Percentiles rank a stretch among this genome's conserved stretches.
Evolutionary conservation across 2,797 vertebrate species (phyloP).

Genomic region (Sebastes vulpes): DNA sequence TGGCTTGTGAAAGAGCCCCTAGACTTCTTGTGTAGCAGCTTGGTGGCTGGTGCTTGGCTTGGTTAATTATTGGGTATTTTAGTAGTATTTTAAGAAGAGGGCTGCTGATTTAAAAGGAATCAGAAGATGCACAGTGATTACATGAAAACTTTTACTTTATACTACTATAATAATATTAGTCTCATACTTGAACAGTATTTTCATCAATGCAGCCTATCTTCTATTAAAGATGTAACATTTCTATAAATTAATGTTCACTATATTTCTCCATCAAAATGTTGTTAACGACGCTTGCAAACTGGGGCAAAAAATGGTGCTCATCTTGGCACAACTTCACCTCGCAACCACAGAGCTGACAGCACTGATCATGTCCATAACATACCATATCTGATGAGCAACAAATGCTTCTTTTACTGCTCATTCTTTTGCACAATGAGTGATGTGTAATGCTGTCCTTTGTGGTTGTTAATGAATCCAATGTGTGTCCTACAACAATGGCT

Average conservation of each 20-base stretch:
- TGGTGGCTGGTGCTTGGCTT: constrained; percentile 54
- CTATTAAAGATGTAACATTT: neutral
- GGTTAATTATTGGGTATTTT: neutral
- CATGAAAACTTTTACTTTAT: neutral
- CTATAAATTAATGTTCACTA: too few relatives aligned
- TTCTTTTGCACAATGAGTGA: constrained; percentile 18
- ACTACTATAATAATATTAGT: neutral
- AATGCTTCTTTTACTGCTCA: neutral
- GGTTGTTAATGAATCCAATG: constrained; percentile 34
- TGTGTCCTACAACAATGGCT: constrained; percentile 29
- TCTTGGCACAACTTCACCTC: neutral
- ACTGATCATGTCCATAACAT: neutral
- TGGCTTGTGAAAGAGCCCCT: too few relatives aligned
- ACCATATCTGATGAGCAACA: neutral
- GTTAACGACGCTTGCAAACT: neutral
- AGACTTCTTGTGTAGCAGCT: constrained; percentile 4
- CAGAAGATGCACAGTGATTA: neutral
- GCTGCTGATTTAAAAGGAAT: neutral
- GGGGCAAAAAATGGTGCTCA: neutral
- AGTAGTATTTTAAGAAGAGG: neutral
- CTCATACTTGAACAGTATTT: neutral
- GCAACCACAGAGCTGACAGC: neutral
- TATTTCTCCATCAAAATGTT: too few relatives aligned
- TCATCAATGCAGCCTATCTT: neutral
- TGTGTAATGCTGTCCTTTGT: constrained; percentile 24